Evolutionary conservation across 1,140 invertebrate genomes (phyloP).

Genomic region (Bombus breviceps): DNA sequence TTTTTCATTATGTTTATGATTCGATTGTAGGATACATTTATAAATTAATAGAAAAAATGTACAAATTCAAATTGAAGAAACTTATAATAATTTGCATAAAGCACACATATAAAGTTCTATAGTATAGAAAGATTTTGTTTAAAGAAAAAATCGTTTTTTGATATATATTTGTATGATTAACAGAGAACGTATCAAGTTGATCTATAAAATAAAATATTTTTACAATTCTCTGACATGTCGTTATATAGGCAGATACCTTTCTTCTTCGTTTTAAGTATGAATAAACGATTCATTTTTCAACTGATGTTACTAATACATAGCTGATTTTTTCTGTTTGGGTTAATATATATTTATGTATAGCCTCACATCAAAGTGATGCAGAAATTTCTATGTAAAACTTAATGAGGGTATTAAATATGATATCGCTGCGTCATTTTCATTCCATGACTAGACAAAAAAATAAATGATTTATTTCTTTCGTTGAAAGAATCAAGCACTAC

Average conservation of each 20-base stretch:
- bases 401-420: conserved; percentile 5
- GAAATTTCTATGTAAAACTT: conserved; percentile 26
- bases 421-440: conserved; percentile 21
- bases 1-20: too few relatives aligned
- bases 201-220: background rate
- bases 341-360: background rate
- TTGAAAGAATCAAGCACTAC: background rate
- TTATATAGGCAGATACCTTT: background rate
- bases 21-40: too few relatives aligned
- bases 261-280: background rate
- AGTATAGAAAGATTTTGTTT: background rate
- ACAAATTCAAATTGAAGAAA: too few relatives aligned
- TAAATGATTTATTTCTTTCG: conserved; percentile 12
- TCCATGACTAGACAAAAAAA: conserved; percentile 26
- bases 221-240: background rate
- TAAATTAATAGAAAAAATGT: too few relatives aligned
- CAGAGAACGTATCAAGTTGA: background rate
- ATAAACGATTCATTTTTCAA: background rate
- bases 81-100: too few relatives aligned
- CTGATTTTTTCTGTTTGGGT: background rate
- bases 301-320: background rate
- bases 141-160: background rate
- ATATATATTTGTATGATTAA: background rate
- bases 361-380: background rate
- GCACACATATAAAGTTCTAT: too few relatives aligned